phyloP scores from a whole-genome alignment of 2,888 invertebrate genomes.

The Ophion ellenae region DNA sequence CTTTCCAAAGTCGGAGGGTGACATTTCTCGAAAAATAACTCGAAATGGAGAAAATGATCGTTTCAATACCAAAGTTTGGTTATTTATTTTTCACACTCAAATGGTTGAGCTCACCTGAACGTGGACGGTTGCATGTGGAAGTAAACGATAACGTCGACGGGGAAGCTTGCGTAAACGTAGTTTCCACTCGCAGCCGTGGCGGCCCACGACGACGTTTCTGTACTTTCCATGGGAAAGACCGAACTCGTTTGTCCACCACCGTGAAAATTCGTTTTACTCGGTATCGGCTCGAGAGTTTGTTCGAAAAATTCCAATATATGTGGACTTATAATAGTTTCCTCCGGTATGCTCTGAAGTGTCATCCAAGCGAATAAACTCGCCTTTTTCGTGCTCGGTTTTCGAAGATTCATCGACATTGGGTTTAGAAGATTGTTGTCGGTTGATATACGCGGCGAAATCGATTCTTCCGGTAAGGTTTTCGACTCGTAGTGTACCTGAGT shows the following conservation, averaged over 20 bases:
- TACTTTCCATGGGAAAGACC: conserved; percentile 78
- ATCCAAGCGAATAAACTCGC: conserved; percentile 97
- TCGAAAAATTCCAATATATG: conserved; percentile 98
- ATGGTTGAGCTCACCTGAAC: conserved; percentile 85
- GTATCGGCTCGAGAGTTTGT: conserved; percentile 98
- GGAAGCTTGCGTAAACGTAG: conserved; percentile 96
- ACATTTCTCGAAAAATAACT: too few relatives aligned
- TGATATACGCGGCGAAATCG: conserved; percentile 84
- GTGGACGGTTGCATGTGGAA: conserved; percentile 99
- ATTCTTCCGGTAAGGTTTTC: conserved; percentile 88
- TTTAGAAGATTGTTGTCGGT: conserved; percentile 79
- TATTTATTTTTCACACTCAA: neutral
- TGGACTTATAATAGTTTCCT: conserved; percentile 98
- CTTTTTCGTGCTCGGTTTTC: conserved; percentile 90
- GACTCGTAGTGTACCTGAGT: conserved; percentile 91
- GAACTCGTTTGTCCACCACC: conserved; percentile 76
- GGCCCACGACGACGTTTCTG: conserved; percentile 81
- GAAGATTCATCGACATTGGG: conserved; percentile 76
- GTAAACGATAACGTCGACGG: conserved; percentile 99
- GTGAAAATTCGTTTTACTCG: conserved; percentile 86
- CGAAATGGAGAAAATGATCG: too few relatives aligned
- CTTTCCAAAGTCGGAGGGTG: too few relatives aligned
- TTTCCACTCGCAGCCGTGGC: conserved; percentile 81
- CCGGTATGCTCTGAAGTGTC: conserved; percentile 98
- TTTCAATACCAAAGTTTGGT: neutral